phyloP scores from a whole-genome alignment of 2,113 vertebrate species.

The Xenopus laevis region DNA sequence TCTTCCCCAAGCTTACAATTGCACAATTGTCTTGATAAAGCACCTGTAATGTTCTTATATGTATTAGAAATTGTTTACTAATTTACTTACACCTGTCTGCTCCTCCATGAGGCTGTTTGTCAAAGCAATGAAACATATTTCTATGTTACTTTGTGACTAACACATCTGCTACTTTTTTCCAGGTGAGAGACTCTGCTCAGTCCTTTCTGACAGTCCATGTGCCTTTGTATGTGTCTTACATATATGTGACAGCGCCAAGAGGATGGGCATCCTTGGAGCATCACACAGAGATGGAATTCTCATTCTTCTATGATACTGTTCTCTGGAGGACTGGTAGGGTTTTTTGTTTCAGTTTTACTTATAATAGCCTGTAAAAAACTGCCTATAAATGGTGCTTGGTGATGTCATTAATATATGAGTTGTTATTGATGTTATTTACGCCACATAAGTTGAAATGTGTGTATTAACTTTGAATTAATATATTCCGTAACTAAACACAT shows the following conservation, averaged over 20 bases:
- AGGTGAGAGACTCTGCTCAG: constrained; percentile 96
- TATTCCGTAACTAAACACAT: no score
- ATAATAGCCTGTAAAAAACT: no score
- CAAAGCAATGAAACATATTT: not conserved
- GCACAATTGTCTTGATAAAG: no score
- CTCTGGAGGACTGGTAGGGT: constrained; percentile 91
- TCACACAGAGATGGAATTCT: constrained; percentile 98
- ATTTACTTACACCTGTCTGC: no score
- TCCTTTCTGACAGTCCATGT: constrained; percentile 95
- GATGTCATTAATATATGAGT: no score
- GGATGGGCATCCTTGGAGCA: constrained; percentile 98
- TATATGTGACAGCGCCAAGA: constrained; percentile 90
- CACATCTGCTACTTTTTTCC: not conserved
- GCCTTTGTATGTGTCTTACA: constrained; percentile 92
- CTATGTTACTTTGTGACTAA: not conserved
- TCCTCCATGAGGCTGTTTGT: no score
- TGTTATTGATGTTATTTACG: no score
- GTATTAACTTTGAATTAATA: no score
- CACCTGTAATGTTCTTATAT: not conserved
- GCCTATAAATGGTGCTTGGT: no score
- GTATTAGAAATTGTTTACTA: not conserved
- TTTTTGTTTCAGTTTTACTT: not conserved
- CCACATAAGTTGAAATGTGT: no score
- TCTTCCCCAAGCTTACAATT: no score
- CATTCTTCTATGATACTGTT: constrained; percentile 96